Evolutionary conservation across 2,888 invertebrate species (phyloP), one percentile per base, ranked within the genome.

Genomic region (Heliconius aoede): DNA sequence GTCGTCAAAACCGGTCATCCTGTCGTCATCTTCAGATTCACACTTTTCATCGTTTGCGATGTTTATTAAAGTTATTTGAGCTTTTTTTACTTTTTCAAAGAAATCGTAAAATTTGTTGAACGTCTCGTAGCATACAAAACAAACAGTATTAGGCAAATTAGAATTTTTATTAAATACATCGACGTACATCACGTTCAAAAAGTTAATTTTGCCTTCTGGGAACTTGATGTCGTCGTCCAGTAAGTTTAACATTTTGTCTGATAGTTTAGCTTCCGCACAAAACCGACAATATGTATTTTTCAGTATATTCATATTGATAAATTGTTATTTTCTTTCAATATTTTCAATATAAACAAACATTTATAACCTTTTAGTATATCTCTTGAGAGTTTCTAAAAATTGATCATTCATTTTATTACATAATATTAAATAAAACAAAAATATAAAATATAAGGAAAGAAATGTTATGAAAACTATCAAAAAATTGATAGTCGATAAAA

Each of bases 141-240:
- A 93, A 55, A 92, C 85, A 1, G 91, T 91, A 86, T 89, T 91
- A 3, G 92, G 92, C 30, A 93, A 55, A 30, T 69, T n/a, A 24
- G 30, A 82, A 11, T 87, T 86, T 28, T 83, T 83, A 76, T 81
- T 85, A 40, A 85, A 84, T 75, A 93, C 84, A 81, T 93, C 88
- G n/a, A 93, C 87, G 79, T 91, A 92, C 21, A 88, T 83, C 28
- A 90, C 91, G 79, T 92, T 93, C n/a, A 93, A 80, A 78, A 91
- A 90, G 4, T 86, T 79, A 55, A 92, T 82, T 82, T 91, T 92
- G 24, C 90, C 85, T 83, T 90, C 91, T 21, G 87, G 84, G 77
- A 83, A 86, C 84, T 87, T 90, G 32, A 82, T 81, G 26, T 78
- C 79, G 78, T 90, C 89, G 58, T 84, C 81, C 36, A 77, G 36